Conservation (phyloP, 2,888 invertebrate species). For the Oxystoma pomonae region DNA sequence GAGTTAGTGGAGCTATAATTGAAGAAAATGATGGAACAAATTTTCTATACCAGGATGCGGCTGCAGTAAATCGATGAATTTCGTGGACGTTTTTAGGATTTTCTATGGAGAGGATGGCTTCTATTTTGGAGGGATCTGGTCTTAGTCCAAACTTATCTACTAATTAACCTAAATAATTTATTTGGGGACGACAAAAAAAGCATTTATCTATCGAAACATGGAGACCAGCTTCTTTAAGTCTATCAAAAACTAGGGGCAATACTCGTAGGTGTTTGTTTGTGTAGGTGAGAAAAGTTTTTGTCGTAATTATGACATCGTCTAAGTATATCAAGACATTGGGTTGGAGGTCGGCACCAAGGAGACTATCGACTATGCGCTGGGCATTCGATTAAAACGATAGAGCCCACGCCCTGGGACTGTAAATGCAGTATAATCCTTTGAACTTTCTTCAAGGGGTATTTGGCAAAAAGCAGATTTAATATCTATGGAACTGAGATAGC, state of each 20-base stretch:
- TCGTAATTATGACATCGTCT: neutral
- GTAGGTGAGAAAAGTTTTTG: neutral
- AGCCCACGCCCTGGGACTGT: slow-evolving; percentile 4
- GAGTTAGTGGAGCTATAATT: no score
- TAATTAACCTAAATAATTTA: neutral
- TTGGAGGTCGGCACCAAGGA: slow-evolving; percentile 14
- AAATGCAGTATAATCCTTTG: slow-evolving; percentile 7
- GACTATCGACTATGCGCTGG: slow-evolving; percentile 14
- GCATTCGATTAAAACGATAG: slow-evolving; percentile 17
- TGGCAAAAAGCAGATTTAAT: slow-evolving; percentile 12
- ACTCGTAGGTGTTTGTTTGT: no score
- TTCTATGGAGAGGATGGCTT: neutral
- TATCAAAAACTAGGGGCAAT: neutral
- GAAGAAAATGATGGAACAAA: no score
- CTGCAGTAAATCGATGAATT: no score
- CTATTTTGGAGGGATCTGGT: neutral
- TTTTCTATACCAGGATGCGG: no score
- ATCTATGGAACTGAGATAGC: slow-evolving; percentile 7
- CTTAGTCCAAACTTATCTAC: neutral
- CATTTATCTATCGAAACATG: no score
- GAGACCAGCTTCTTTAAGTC: neutral
- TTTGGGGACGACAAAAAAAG: no score
- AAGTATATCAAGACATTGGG: slow-evolving; percentile 10
- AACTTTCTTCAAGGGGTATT: neutral
- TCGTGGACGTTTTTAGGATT: no score